Base-by-base conservation (phyloP, 1,140 invertebrate species). In the Paraescarpia echinospica region DNA sequence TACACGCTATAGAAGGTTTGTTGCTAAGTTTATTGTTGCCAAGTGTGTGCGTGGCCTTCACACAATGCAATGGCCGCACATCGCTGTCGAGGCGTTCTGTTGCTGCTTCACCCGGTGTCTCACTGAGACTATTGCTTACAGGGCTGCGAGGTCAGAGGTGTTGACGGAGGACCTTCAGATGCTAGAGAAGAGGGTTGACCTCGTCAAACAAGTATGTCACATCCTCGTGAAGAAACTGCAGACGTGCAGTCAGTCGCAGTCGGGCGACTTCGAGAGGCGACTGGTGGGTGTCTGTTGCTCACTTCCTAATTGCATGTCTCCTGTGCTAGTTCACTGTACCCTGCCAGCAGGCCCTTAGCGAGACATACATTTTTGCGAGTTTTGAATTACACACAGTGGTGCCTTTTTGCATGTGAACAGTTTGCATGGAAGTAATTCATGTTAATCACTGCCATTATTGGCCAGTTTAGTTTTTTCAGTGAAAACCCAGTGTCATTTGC, bases 141-240 rank as follows among this genome's bases (percentile, higher is more conserved):
- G 90, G 35, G 90, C 90, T 41, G 90, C 33, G 8, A 90, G 35
- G 90, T 34, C 90, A 34, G 90, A 90, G 90, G 90, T 90, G 22
- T 33, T 90, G 90, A 90, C 33, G 0, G 90, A 90, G 90, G 90
- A 90, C 90, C 90, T 90, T 14, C 90, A 90, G 90, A 34, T 33
- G 18, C 35, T 90, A 41, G 90, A 90, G 34, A 90, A 33, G 35
- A 12, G 90, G 14, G 90, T 90, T 12, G 90, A 90, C 34, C 35
- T 41, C 0, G 35, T 90, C 90, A 34, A 90, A 31, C 90, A 41
- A 90, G 34, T 41, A 90, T 90, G 90, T 18, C 33, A 41, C 35
- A 34, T 31, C 33, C 18, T 90, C 12, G 34, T 34, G 34, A 90
- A 41, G 90, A 90, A 90, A n/a, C 33, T 90, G 33, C 33, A 90